Base-by-base conservation (phyloP, 2,888 invertebrate species). In the Clivina fossor region DNA sequence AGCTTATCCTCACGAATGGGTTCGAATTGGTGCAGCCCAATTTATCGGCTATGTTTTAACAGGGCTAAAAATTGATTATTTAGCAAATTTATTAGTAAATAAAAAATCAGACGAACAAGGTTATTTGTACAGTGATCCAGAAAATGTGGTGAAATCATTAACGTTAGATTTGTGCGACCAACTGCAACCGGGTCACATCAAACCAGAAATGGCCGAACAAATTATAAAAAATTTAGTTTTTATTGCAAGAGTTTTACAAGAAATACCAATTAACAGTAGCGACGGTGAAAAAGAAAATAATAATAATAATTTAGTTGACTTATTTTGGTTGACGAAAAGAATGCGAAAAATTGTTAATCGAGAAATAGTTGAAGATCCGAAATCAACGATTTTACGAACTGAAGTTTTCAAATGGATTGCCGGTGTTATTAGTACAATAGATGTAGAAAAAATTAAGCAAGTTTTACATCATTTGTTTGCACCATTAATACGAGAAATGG, bases 1-100 rank as follows among this genome's bases (percentile, higher is more conserved):
- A 11, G 84, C 80, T 0, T 86, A 95, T 71, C 88, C 90, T 9
- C 94, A 95, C 69, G 80, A 84, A 24, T 93, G 93, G 93, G 90
- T 95, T 0, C 81, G 93, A 50, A 75, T 91, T 38, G 81, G 82
- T 56, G 81, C 92, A 0, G 81, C 86, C 0, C 90, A 91, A 69
- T 79, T 93, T 59, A 72, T 94, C 35, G 87, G 88, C 0, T 79
- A 83, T 40, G 77, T 93, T 44, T 74, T 95, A 50, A 76, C 82
- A 0, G 73, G 79, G 0, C 78, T 86, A 40, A 80, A 88, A 65
- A 73, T 80, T 5, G 78, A 80, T 1, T 79, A 83, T 57, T 74
- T 90, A 38, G 79, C 81, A 16, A 64, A 66, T 38, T 64, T 80
- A 55, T 67, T 82, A 3, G 49, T 74, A 47, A 64, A 71, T 20